Percentiles rank a stretch among this genome's conserved stretches.
These are phyloP conservation scores for Lobophora halterata DNA, from an alignment of 2,888 invertebrate species.

Conservation along the genomic window DNA sequence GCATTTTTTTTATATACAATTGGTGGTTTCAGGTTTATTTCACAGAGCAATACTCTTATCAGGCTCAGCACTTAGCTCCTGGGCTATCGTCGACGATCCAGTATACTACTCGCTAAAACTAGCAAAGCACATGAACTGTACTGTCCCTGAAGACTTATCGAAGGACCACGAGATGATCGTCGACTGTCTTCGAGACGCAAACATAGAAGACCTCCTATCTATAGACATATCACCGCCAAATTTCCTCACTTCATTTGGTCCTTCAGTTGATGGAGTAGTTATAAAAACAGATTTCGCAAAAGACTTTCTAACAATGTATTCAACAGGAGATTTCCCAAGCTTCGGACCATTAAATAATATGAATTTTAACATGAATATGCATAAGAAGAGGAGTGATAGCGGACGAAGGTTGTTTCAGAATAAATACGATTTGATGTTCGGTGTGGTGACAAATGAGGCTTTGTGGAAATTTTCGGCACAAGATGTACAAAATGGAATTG, in stretches of 20 bases:
- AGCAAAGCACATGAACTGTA: slow-evolving; percentile 90
- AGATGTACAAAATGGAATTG: slow-evolving; percentile 91
- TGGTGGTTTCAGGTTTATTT: slow-evolving; percentile 84
- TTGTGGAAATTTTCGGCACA: slow-evolving; percentile 93
- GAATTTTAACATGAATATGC: slow-evolving; percentile 75
- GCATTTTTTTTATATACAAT: slow-evolving; percentile 4
- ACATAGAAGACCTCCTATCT: slow-evolving; percentile 86
- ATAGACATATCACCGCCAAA: slow-evolving; percentile 90
- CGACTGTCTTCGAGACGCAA: slow-evolving; percentile 89
- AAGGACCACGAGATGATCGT: slow-evolving; percentile 92
- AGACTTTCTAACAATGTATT: slow-evolving; percentile 86
- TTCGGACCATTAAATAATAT: slow-evolving; percentile 81
- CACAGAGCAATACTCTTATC: slow-evolving; percentile 92
- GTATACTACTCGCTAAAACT: slow-evolving; percentile 90
- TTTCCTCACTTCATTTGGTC: slow-evolving; percentile 93
- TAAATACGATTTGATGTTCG: slow-evolving; percentile 92
- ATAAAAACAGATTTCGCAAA: slow-evolving; percentile 93
- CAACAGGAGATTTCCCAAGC: slow-evolving; percentile 83
- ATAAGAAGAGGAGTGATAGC: slow-evolving; percentile 82
- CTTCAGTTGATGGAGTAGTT: slow-evolving; percentile 96
- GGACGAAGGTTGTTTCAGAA: slow-evolving; percentile 81
- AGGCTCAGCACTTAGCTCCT: slow-evolving; percentile 93
- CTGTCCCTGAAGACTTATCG: slow-evolving; percentile 89
- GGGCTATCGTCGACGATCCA: slow-evolving; percentile 94
- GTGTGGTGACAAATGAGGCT: slow-evolving; percentile 95